Percentiles rank a stretch among this genome's conserved stretches.
Conservation (phyloP, 2,113 vertebrate species). For the Sisor rabdophorus region DNA sequence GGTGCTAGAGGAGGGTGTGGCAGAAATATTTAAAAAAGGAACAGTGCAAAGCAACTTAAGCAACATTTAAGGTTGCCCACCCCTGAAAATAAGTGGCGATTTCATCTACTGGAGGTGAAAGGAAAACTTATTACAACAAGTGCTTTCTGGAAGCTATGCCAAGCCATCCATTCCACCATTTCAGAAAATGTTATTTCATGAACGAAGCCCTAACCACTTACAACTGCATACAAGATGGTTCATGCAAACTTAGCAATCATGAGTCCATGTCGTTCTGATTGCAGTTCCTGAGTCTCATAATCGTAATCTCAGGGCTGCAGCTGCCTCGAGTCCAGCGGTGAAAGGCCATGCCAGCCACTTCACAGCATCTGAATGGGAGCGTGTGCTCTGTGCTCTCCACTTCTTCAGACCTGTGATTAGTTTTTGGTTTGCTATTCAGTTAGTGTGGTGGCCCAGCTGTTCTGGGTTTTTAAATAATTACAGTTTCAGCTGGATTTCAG, state of each 20-base stretch:
- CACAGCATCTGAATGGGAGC: not conserved
- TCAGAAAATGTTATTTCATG: not conserved
- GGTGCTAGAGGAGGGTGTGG: too few relatives aligned
- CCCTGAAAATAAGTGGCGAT: too few relatives aligned
- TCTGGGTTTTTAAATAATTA: conserved; percentile 21
- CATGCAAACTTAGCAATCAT: not conserved
- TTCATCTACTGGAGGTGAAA: too few relatives aligned
- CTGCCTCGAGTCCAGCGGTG: not conserved
- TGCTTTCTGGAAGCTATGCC: not conserved
- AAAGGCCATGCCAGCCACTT: not conserved
- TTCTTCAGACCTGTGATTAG: conserved; percentile 19
- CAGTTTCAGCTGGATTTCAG: not conserved
- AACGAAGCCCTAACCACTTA: not conserved
- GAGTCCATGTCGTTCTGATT: not conserved
- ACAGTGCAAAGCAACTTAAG: not conserved
- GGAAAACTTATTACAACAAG: not conserved
- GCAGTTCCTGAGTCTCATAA: conserved; percentile 2
- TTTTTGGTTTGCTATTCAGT: conserved; percentile 19
- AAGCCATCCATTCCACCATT: not conserved
- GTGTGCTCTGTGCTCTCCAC: not conserved
- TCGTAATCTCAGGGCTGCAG: conserved; percentile 1
- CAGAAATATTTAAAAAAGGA: too few relatives aligned
- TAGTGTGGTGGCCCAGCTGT: conserved; percentile 13
- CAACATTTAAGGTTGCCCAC: too few relatives aligned
- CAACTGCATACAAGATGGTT: not conserved